phyloP scores from a whole-genome alignment of 64 coral and sea anemone genomes.

The Cladopsammia gracilis region DNA sequence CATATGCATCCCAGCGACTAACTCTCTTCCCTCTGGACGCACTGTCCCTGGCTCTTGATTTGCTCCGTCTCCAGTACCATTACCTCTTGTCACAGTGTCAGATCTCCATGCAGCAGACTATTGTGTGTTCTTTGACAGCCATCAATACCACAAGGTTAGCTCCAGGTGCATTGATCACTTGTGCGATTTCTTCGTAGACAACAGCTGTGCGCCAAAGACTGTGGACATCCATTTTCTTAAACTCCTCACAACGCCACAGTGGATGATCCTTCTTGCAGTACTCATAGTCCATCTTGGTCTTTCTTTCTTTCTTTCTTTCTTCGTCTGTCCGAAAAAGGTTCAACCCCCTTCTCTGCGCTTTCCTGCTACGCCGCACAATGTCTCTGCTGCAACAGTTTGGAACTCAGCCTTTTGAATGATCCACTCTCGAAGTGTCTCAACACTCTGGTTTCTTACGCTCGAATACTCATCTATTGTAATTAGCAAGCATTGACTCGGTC shows the following conservation, averaged over 20 bases:
- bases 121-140: background rate
- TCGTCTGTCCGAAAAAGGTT: too few relatives aligned
- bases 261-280: background rate
- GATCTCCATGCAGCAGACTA: background rate
- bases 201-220: too few relatives aligned
- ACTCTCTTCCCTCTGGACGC: too few relatives aligned
- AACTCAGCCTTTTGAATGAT: conserved; percentile 61
- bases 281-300: too few relatives aligned
- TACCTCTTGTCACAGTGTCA: too few relatives aligned
- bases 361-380: background rate
- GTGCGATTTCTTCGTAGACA: too few relatives aligned
- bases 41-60: too few relatives aligned
- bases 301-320: too few relatives aligned
- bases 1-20: too few relatives aligned
- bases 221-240: background rate
- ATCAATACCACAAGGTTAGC: background rate
- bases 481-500: background rate
- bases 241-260: background rate
- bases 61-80: too few relatives aligned
- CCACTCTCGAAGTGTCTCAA: conserved; percentile 51
- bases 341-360: background rate
- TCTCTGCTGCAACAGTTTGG: conserved; percentile 43
- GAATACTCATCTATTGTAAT: conserved; percentile 24
- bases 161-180: background rate
- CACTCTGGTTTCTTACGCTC: conserved; percentile 31